Evolutionary conservation across 2,113 vertebrate genomes (phyloP).

Genomic region (Leuciscus idus): DNA sequence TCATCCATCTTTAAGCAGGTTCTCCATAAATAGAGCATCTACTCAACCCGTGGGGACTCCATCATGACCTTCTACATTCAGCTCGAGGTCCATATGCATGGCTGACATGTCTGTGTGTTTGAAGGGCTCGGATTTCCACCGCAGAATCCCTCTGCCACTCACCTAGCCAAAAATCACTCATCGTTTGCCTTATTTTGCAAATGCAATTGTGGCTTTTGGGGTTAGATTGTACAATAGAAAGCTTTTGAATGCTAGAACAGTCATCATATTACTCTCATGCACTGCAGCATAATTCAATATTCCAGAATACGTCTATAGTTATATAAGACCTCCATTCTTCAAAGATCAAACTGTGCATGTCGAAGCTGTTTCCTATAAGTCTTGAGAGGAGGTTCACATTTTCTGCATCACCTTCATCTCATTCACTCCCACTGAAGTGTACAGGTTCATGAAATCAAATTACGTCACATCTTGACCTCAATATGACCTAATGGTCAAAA

Average conservation of each 20-base stretch:
- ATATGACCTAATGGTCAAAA: background rate
- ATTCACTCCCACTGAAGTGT: background rate
- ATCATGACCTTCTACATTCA: conserved; percentile 68
- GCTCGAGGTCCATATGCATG: conserved; percentile 60
- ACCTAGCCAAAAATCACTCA: background rate
- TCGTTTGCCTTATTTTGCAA: background rate
- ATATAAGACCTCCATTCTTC: background rate
- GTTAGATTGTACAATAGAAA: background rate
- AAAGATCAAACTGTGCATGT: conserved; percentile 8
- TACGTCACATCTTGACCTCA: conserved; percentile 36
- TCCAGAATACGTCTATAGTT: background rate
- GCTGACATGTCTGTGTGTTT: conserved; percentile 45
- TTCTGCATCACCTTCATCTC: background rate
- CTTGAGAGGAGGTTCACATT: background rate
- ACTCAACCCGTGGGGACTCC: conserved; percentile 62
- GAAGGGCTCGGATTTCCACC: conserved; percentile 55
- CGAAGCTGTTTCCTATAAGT: background rate
- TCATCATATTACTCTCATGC: background rate
- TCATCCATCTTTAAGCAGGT: conserved; percentile 54
- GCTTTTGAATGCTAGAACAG: background rate
- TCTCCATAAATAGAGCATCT: conserved; percentile 70
- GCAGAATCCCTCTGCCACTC: conserved; percentile 6
- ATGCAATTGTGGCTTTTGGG: background rate
- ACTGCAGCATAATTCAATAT: background rate
- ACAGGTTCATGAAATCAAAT: background rate